Base-by-base conservation (phyloP, 1,140 invertebrate genomes). In the Zaprionus davidi region DNA sequence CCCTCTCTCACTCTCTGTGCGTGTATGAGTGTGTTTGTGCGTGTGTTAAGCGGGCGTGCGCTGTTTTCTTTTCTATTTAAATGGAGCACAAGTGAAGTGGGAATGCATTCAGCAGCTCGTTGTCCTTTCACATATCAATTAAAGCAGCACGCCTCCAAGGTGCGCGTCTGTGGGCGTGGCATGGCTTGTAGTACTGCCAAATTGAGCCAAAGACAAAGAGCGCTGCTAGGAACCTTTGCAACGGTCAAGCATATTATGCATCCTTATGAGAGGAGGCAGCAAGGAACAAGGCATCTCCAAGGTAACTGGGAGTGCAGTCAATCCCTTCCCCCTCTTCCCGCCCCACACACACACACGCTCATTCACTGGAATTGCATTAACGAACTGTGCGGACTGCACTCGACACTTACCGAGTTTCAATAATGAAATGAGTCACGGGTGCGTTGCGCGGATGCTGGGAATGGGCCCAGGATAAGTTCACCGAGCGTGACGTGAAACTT, bases 391-490 rank as follows among this genome's bases (percentile, higher is more conserved):
- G 26, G 11, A 11, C n/a, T 24, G 26, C 34, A 57, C 38, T 58
- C 64, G 55, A 67, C 55, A 94, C 95, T 95, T 94, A 96, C 96
- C 95, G 94, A 71, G 94, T 95, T 88, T 96, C 94, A 91, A 96
- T 95, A 93, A 96, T 94, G 92, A 96, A 96, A 93, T 96, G 94
- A 72, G 94, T 94, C 82, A 97, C 95, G 66, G 94, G 94, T 84
- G 95, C 95, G 93, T 96, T 94, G 91, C 96, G 95, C 63, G 95
- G 95, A 93, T 96, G 94, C 77, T 95, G 94, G 62, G 95, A 95
- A 31, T 95, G 95, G 53, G 96, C 95, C 96, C 96, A 97, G 41
- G 96, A 96, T 77, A 97, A 93, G 91, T 96, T 96, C 81, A 96
- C 95, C 20, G 95, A 95, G 70, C 95, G 94, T 64, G 96, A 96